Evolutionary conservation across 2,888 invertebrate species (phyloP), one percentile per base, ranked within the genome.

Genomic region (Petrolisthes cinctipes): DNA sequence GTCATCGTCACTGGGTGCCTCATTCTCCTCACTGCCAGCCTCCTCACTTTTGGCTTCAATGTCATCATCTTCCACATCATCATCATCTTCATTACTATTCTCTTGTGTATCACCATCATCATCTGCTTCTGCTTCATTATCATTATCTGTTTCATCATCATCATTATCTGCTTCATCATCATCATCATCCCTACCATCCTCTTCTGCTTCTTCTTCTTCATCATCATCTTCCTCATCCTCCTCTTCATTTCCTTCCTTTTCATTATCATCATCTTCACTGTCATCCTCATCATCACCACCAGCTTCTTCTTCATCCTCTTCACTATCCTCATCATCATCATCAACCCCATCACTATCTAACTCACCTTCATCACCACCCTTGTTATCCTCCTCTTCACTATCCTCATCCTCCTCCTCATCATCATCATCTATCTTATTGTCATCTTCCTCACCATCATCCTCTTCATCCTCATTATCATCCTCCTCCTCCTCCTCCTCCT

Each of bases 141-240:
- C 54, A 54, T 86, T 66, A 37, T 66, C 75, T n/a, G 82, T 54
- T 11, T 94, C 93, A 37, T 94, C 93, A 91, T 93, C 93, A 91
- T 93, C 92, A 7, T 93, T 92, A 53, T 94, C 93, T 92, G 94
- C 94, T 93, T 94, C 94, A 93, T 94, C 93, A 85, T 94, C 92
- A 0, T 94, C 93, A 1, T 94, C 93, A 9, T 94, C 93, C 3
- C 93, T 92, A 89, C 93, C 93, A 89, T 93, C 93, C 53, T 93
- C 93, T 82, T 93, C 92, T 75, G 93, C 93, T 90, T 94, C 93
- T 23, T 94, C 93, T 66, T 94, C 93, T 5, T 94, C 94, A 90
- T 94, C 93, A 86, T 94, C 93, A 83, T 86, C 89, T 71, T 81
- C 90, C 75, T 89, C 85, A 23, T 92, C 91, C 68, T 92, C 92